Evolutionary conservation across 35 echinoderm and acorn worm species (phyloP), one percentile per base, ranked within the genome.

Genomic region (Heliocidaris erythrogramma): DNA sequence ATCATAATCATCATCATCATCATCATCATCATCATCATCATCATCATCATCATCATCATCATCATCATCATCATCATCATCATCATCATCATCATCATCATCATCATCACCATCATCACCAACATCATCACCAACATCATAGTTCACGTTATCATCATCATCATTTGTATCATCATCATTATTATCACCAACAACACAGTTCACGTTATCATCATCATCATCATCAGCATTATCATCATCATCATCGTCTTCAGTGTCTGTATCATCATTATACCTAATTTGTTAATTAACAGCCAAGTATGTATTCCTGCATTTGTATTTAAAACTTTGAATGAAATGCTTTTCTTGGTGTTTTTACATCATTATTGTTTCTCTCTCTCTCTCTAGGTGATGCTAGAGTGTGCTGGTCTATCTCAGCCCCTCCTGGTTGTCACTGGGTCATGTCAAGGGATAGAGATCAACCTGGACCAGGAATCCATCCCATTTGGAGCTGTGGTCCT

Each of bases 391-490:
- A 99, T 99, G 97, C 71, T 99, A 56, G 98, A 99, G 49, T 99
- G 98, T 97, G 98, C 97, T 53, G 98, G 98, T 24, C 94, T 99
- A 10, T 99, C 98, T 30, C 98, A 99, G 86, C 98, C 98, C 16
- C 86, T 97, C 27, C 95, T 99, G 97, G 97, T 97, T 10, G 94
- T 97, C 48, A 96, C 97, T 60, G 98, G 98, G 3, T 99, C 98
- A 1, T 99, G 98, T 85, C 98, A 99, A 88, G 98, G 97, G 3
- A 99, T 99, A 29, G 98, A 99, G 94, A 99, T 99, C 85, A 97
- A 92, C 93, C 95, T 99, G 65, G 98, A 99, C 93, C 98, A 97
- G 94, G 98, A 99, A 49, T 99, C 98, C n/a, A 99, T 97, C 48
- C 98, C 98, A 14, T 99, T 99, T 95, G 97, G 97, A 60, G 98